A percentile compares a stretch with the other conserved stretches of the same genome.
Conservation (phyloP, 2,888 invertebrate genomes). For the Aphrophora alni region DNA sequence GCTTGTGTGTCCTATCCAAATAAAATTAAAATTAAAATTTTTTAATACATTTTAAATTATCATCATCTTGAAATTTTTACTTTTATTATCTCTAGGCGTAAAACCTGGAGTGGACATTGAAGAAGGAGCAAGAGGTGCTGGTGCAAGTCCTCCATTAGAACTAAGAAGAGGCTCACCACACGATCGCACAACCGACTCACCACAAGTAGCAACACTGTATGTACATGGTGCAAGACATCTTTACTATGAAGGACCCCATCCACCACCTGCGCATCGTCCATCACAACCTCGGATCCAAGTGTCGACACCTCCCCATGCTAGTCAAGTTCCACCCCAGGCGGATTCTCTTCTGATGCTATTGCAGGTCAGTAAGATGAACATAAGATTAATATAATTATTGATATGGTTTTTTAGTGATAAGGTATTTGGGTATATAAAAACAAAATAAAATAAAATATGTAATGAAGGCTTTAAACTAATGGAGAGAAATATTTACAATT, state of each 20-base stretch:
- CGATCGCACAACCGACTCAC: constrained; percentile 71
- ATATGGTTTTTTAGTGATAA: neutral
- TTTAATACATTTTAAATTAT: no score
- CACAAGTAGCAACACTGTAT: constrained; percentile 72
- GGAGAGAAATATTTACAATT: no score
- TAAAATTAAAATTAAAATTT: no score
- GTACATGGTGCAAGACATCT: constrained; percentile 51
- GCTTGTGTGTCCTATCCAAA: no score
- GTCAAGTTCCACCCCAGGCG: constrained; percentile 81
- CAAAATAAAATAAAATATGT: neutral
- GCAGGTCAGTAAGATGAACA: constrained; percentile 61
- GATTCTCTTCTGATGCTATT: constrained; percentile 82
- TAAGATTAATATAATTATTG: neutral
- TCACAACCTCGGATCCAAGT: constrained; percentile 60
- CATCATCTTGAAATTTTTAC: no score
- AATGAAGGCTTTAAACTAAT: no score
- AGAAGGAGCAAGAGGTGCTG: constrained; percentile 28
- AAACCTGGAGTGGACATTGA: constrained; percentile 33
- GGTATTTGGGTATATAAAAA: neutral
- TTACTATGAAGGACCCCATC: constrained; percentile 55
- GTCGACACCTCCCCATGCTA: constrained; percentile 73
- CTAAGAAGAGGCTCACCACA: constrained; percentile 55
- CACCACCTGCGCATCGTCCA: constrained; percentile 56
- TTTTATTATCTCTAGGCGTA: constrained; percentile 18
- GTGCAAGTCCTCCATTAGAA: constrained; percentile 46